Conservation (phyloP, 2,888 invertebrate species). For the Orthosia incerta region DNA sequence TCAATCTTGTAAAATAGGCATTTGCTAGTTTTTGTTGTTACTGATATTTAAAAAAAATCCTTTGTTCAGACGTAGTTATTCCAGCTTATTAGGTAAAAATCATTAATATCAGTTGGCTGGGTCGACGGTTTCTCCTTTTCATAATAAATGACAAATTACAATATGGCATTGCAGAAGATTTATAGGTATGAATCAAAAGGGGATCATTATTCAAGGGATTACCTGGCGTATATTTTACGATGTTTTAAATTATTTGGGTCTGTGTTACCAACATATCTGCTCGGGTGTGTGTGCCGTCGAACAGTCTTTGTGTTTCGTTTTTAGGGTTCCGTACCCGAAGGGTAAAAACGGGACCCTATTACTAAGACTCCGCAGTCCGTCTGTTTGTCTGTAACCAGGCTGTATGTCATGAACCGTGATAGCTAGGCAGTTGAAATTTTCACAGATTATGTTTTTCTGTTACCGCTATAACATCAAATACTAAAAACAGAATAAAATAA, state of each 20-base stretch:
- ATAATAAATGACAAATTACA: constrained; percentile 23
- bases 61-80: background rate
- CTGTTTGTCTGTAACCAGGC: too few relatives aligned
- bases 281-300: background rate
- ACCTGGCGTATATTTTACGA: constrained; percentile 14
- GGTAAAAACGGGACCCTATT: too few relatives aligned
- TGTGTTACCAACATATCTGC: constrained; percentile 6
- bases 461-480: too few relatives aligned
- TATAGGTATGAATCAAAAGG: constrained; percentile 15
- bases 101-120: background rate
- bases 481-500: too few relatives aligned
- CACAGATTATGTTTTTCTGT: too few relatives aligned
- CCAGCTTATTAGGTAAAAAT: background rate
- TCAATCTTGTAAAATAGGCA: too few relatives aligned
- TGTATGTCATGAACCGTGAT: too few relatives aligned
- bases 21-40: too few relatives aligned
- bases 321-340: too few relatives aligned
- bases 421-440: too few relatives aligned
- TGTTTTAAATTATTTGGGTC: constrained; percentile 32
- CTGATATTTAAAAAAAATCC: too few relatives aligned
- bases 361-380: too few relatives aligned
- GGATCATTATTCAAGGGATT: constrained; percentile 49
- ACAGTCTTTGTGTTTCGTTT: constrained; percentile 18
- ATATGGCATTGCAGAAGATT: constrained; percentile 15
- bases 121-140: background rate